A percentile compares a stretch with the other conserved stretches of the same genome.
Conservation (phyloP, 2,113 vertebrate genomes). For the Castor canadensis region DNA sequence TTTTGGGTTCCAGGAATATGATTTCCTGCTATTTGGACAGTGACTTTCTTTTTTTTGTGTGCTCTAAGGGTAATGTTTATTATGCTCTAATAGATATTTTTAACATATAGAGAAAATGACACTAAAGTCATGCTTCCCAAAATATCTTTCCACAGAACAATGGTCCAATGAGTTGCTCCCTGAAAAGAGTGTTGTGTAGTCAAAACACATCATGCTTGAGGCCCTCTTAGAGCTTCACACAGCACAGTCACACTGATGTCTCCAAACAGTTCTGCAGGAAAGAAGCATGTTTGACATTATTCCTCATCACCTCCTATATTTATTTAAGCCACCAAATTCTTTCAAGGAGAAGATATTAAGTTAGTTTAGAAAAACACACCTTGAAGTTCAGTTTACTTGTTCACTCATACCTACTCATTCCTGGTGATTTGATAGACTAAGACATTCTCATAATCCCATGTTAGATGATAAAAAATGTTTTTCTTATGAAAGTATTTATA, state of each 20-base stretch:
- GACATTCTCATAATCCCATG: not conserved
- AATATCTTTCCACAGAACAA: not conserved
- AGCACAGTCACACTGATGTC: not conserved
- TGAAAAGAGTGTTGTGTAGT: not conserved
- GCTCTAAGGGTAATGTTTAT: no score
- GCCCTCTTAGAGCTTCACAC: not conserved
- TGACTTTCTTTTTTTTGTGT: no score
- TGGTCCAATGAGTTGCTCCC: not conserved
- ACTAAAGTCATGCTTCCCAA: not conserved
- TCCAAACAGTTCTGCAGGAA: conserved; percentile 2
- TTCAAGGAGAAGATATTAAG: not conserved
- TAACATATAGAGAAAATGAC: not conserved
- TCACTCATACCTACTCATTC: not conserved
- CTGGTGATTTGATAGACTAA: not conserved
- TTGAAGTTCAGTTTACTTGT: not conserved
- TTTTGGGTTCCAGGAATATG: not conserved
- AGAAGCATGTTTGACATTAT: not conserved
- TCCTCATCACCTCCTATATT: not conserved
- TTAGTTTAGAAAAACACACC: not conserved
- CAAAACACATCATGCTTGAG: not conserved
- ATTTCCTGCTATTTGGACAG: not conserved
- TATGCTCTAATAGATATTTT: not conserved
- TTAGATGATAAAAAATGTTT: not conserved
- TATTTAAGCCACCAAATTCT: not conserved
- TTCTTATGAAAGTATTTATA: not conserved